A percentile compares a stretch with the other conserved stretches of the same genome.
Conservation (phyloP, 2,113 vertebrate species). For the Phylloscopus whistleri region DNA sequence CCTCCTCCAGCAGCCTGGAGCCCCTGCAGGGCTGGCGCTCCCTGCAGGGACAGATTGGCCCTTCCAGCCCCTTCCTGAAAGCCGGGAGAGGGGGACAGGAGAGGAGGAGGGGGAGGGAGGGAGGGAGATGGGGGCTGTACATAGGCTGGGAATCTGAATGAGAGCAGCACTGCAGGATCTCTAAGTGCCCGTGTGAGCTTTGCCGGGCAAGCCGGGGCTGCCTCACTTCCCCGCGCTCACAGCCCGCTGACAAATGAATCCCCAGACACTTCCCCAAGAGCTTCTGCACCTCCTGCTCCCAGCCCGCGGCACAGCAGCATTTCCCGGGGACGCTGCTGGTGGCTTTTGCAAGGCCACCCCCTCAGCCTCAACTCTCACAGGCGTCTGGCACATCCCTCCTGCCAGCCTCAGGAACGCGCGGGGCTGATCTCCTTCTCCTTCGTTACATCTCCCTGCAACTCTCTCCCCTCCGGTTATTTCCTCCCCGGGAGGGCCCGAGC, state of each 20-base stretch:
- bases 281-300: neutral
- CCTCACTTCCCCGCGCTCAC: neutral
- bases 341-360: neutral
- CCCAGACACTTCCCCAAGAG: accelerated
- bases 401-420: neutral
- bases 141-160: neutral
- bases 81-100: accelerated
- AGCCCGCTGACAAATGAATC: neutral
- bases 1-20: neutral
- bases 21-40: neutral
- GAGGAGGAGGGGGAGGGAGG: too few species aligned
- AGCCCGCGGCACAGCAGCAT: accelerated
- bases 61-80: neutral
- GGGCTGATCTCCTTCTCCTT: neutral
- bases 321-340: neutral
- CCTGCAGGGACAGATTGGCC: accelerated
- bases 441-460: neutral
- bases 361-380: neutral
- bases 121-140: neutral
- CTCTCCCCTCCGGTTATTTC: slow-evolving; percentile 4
- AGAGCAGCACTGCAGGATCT: accelerated
- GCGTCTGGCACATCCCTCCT: neutral
- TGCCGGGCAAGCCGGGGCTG: neutral
- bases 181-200: accelerated
- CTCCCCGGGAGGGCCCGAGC: neutral